Evolutionary conservation across 1,140 invertebrate species (phyloP), one percentile per base, ranked within the genome.

Genomic region (Nephila pilipes): DNA sequence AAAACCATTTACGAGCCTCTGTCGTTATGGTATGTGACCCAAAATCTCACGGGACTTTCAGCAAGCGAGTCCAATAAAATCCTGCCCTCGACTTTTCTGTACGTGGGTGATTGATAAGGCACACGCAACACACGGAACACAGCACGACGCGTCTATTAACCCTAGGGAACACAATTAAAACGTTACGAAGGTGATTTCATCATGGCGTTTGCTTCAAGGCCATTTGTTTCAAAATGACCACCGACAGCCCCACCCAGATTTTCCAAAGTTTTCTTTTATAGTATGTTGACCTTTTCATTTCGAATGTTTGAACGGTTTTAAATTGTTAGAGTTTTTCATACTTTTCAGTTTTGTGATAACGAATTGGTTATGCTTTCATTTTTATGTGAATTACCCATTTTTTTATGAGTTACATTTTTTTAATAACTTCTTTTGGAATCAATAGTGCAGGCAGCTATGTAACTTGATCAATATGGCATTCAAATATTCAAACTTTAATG

Each of bases 81-180:
- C 46, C 54, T 46, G 20, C 20, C 63, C 63, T 25, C 29, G 29
- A 75, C 16, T 32, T 57, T 22, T n/a, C 55, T 85, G 12, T 58
- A 55, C 14, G 0, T 2, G 1, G n/a, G 85, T 89, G 87, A 89
- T 89, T 89, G 87, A 89, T 89, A 79, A 89, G 46, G 22, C 12
- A 12, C 80, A 75, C 69, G 69, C 69, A 18, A 75, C 38, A 14
- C 88, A 91, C 89, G 57, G 54, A 65, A 83, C 14, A 6, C 14
- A 10, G 32, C 79, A 91, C 25, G 89, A 91, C 89, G 54, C 79
- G 89, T 83, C 75, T 32, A 54, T 91, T 83, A 25, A 83, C 54
- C 57, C 89, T 57, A 36, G 79, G 89, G 89, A 91, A 29, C 75
- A 58, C 88, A 91, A 91, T 91, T 91, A 91, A 91, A 91, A 46